Base-by-base conservation (phyloP, 2,113 vertebrate genomes). In the Microcebus griseorufus region DNA sequence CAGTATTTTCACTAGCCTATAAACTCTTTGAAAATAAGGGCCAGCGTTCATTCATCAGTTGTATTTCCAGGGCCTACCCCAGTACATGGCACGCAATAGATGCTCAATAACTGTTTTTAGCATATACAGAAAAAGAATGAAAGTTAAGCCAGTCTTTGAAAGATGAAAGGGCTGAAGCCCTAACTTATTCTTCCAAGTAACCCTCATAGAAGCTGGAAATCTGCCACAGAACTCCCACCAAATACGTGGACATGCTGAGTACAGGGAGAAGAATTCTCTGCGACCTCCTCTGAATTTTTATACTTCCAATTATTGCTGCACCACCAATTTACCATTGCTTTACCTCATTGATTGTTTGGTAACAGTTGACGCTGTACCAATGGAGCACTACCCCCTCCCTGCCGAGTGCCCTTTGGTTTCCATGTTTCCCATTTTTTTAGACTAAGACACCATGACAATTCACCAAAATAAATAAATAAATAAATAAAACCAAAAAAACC, bases 161-260 rank as follows among this genome's bases (percentile, higher is more conserved):
- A 80, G 6, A 29, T 23, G 32, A 92, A 79, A 94, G 51, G 5
- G 34, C 20, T 13, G 13, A 48, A 58, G 8, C 29, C 25, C 65
- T 45, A 37, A 65, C 20, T 72, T 53, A 39, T 48, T 79, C 39
- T 87, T 84, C 34, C 55, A 84, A 39, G 53, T 34, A 34, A 20
- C 10, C 20, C 23, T 69, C 39, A 4, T 9, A 45, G 58, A 53
- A 48, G 12, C 34, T 25, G 0, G 12, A 6, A 5, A 29, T 55
- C 64, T 42, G 12, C 7, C 3, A 0, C 0, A 16, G 22, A 90
- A 23, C 39, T 20, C 12, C 65, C 60, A 20, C 3, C 10, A 37
- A 16, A 1, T 17, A 29, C 0, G 11, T 7, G 14, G 73, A 23
- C 10, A 25, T 1, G 13, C 6, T 76, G 3, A 60, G 1, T 32